These are phyloP conservation scores for Laterallus jamaicensis DNA, from an alignment of 2,113 vertebrate species.

Conservation along the genomic window DNA sequence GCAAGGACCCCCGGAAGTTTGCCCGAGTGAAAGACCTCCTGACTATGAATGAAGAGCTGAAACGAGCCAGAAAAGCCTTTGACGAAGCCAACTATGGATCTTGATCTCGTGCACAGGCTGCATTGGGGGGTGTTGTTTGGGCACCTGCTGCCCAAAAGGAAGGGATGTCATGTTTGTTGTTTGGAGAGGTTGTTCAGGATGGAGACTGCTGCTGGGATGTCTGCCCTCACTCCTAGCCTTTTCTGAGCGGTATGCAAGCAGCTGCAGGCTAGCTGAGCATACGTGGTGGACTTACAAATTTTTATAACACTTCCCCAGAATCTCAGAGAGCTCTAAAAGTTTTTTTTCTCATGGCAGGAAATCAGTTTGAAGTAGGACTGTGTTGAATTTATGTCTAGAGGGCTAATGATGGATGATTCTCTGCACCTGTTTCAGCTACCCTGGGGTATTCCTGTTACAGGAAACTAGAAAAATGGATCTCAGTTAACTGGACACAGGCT, in stretches of 20 bases:
- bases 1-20: conserved; percentile 97
- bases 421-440: neutral
- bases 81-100: conserved; percentile 98
- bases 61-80: conserved; percentile 95
- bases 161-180: rapidly evolving
- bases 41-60: conserved; percentile 98
- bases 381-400: neutral
- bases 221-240: neutral
- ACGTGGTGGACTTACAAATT: neutral
- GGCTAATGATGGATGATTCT: neutral
- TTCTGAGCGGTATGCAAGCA: neutral
- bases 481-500: neutral
- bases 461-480: neutral
- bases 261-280: neutral
- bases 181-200: neutral
- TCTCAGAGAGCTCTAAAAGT: neutral
- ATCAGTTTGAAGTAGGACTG: neutral
- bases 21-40: conserved; percentile 96
- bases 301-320: neutral
- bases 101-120: conserved; percentile 48
- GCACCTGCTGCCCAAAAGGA: neutral
- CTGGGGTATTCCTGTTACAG: neutral
- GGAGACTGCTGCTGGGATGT: neutral
- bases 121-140: too few relatives aligned
- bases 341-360: neutral